phyloP scores from a whole-genome alignment of 2,888 invertebrate species.

The Pseudococcus viburni region DNA sequence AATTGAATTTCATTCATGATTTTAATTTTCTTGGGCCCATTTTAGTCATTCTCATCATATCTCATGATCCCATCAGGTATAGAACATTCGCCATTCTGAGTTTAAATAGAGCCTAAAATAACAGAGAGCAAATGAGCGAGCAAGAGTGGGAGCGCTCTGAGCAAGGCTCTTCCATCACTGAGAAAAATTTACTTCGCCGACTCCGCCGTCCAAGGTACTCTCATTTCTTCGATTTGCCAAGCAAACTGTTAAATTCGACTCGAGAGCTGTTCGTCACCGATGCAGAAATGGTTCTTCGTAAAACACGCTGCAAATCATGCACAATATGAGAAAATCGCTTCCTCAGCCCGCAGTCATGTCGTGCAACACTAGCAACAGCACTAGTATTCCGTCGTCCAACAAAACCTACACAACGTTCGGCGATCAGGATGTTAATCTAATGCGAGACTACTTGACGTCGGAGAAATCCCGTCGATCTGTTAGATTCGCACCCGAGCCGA shows the following conservation, averaged over 20 bases:
- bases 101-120: no score
- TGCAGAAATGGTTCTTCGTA: neutral
- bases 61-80: no score
- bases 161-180: no score
- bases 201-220: neutral
- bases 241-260: neutral
- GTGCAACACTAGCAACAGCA: neutral
- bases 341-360: neutral
- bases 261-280: neutral
- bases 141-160: no score
- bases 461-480: constrained; percentile 5
- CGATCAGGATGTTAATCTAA: neutral
- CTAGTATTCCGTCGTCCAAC: neutral
- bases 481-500: neutral
- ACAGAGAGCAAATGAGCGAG: no score
- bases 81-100: no score
- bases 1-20: no score
- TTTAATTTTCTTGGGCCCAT: no score
- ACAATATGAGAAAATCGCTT: no score
- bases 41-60: no score
- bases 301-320: neutral
- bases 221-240: neutral
- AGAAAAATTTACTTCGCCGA: no score
- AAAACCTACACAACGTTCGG: neutral
- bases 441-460: neutral